These are phyloP conservation scores for Harpalus rufipes DNA, from an alignment of 2,888 invertebrate species.

Conservation along the genomic window DNA sequence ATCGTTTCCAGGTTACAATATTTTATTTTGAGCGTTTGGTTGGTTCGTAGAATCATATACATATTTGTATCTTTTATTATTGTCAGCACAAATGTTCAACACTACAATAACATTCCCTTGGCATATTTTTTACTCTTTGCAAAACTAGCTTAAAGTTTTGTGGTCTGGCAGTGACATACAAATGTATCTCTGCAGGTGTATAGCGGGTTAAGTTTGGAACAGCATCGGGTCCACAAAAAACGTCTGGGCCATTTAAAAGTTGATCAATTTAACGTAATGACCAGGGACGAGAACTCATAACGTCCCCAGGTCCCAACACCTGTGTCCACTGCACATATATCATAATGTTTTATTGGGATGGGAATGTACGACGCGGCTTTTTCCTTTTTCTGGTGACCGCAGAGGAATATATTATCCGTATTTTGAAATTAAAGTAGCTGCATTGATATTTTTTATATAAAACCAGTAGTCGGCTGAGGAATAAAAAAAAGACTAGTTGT, in stretches of 20 bases:
- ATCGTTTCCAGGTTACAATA: no score
- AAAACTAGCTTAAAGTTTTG: constrained; percentile 26
- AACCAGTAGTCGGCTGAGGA: constrained; percentile 76
- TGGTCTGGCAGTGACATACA: constrained; percentile 7
- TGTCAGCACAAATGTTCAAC: constrained; percentile 28
- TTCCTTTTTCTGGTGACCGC: constrained; percentile 40
- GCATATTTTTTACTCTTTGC: constrained; percentile 32
- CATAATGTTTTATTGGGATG: constrained; percentile 75
- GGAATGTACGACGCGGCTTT: constrained; percentile 71
- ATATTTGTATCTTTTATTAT: constrained; percentile 9
- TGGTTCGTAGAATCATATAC: neutral
- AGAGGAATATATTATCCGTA: constrained; percentile 73
- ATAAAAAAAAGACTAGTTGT: constrained; percentile 71
- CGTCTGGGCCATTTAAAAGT: constrained; percentile 59
- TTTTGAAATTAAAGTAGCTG: constrained; percentile 77
- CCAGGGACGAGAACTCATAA: constrained; percentile 46
- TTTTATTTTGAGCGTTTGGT: no score
- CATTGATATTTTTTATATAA: constrained; percentile 76
- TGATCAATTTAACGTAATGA: constrained; percentile 66
- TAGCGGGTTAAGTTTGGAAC: neutral
- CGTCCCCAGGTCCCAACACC: constrained; percentile 71
- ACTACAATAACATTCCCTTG: constrained; percentile 39
- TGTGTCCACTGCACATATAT: constrained; percentile 74
- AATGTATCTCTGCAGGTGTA: constrained; percentile 47
- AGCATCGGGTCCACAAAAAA: constrained; percentile 7